Base-by-base conservation (phyloP, 2,888 invertebrate genomes). In the Brachyopa scutellaris region DNA sequence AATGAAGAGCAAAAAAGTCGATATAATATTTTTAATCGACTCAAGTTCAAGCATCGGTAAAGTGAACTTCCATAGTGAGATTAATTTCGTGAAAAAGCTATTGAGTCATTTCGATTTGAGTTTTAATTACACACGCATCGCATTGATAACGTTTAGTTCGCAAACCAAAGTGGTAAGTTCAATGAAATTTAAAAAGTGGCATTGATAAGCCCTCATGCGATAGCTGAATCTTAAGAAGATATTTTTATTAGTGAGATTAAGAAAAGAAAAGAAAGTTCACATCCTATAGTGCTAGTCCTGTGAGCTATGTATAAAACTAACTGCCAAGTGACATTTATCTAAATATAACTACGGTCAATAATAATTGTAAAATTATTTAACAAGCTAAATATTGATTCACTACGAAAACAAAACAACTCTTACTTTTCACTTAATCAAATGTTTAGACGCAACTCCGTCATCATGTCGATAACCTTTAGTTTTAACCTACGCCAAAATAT, bases 11-110 rank as follows among this genome's bases (percentile, higher is more conserved):
- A 88, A 86, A 64, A 85, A 91, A 88, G 89, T 93, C 79, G 94
- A 95, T 86, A 88, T 94, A 36, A 92, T 94, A 21, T 94, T 95
- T 87, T 89, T 94, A 47, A 93, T 95, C 47, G 95, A 95, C 86
- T 92, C 93, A 9, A 94, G 94, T n/a, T 93, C 93, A 0, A 94
- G 94, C 84, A 93, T 95, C 1, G 94, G 94, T 0, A 91, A 91
- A 80, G 89, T 91, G 15, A 94, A 95, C 88, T 95, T 94, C 87
- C 90, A 90, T 78, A 93, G 93, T 87, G 94, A 94, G 87, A 88
- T 94, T 53, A 93, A 92, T 86, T 94, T 94, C 87, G 94, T 94
- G 38, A 92, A 92, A 86, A 94, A 93, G 87, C 88, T 94, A 4
- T 87, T 95, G 40, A 93, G 94, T 26, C 93, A 93, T 86, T 93